Evolutionary conservation across 2,888 invertebrate species (phyloP), one percentile per base, ranked within the genome.

Genomic region (Netelia melanura): DNA sequence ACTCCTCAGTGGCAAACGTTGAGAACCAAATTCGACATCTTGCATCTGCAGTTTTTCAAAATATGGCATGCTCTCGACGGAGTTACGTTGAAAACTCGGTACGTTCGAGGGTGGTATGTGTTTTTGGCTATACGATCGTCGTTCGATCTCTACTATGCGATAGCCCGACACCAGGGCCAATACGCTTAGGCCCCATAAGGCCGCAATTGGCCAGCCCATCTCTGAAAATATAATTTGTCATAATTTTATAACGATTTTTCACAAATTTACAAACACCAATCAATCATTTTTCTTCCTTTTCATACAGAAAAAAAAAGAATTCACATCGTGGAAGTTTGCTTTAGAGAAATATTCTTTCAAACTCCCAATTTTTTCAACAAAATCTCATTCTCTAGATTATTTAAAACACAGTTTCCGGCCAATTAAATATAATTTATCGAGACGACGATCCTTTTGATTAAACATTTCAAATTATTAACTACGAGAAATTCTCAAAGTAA

Each of bases 1-100:
- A 68, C 96, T 95, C 83, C 98, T 95, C 82, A 97, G 94, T 0
- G 97, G 97, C 71, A 96, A 91, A 83, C 93, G 93, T 78, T 90
- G 93, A 17, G 94, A 93, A 38, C 94, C 94, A 86, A 92, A 94
- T 79, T 92, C 92, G 38, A 92, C 88, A 52, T 85, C 72, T 1
- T 68, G 58, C 11, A 23, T 44, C 14, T 65, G 72, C 62, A 70
- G 76, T 64, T 83, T 83, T 11, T 82, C 74, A 56, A 77, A 48
- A 71, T 90, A 86, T 2, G 94, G 94, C n/a, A 90, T 89, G 65
- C 93, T 93, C 90, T 95, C 95, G 25, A 95, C 95, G 1, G 94
- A 92, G 76, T 91, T 92, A 82, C 95, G 91, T 87, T 93, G 93
- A 86, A 95, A 95, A 2, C 91, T 91, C 6, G 91, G 92, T 1